Base-by-base conservation (phyloP, 53 echinoderm and acorn worm genomes). In the Holothuria scabra region DNA sequence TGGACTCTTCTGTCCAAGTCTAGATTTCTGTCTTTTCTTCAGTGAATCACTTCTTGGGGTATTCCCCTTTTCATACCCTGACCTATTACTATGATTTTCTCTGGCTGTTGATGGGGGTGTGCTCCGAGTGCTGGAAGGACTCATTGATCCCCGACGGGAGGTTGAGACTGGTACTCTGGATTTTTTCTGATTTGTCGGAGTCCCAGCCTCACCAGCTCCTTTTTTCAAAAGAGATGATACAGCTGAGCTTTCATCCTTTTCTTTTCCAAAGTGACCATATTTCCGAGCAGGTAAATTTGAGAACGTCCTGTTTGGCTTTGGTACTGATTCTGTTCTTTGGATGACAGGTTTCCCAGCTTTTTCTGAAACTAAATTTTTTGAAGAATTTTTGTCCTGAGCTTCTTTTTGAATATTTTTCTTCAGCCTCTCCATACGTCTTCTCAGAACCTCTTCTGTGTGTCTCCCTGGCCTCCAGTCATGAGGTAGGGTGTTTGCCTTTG, bases 61-160 rank as follows among this genome's bases (percentile, higher is more conserved):
- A 25, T 72, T 49, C 19, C 72, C 72, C 25, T 30, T 20, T 28
- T 59, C 79, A 26, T 55, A 8, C 8, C 10, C 59, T 58, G 60
- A 28, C 12, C 59, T 56, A 6, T 32, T 60, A 16, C 37, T 82
- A 38, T 25, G 41, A 19, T 28, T 80, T 69, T 67, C 81, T 49
- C 81, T 56, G 21, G 56, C 65, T 81, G 57, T 70, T 31, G 66
- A 83, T 81, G 38, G 89, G 78, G 74, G 76, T 46, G 61, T 79
- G 82, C 35, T 85, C 64, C 62, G 85, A 31, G 74, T 79, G 76
- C 86, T 85, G 69, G 76, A 85, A 82, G 74, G 90, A 82, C 90
- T 85, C 84, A 55, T 80, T 52, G 76, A 90, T 85, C 67, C 86
- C 63, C 72, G 79, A 65, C 64, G 79, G 28, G 75, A 58, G 33